Base-by-base conservation (phyloP, 2,888 invertebrate genomes). In the Morinoia aosen region DNA sequence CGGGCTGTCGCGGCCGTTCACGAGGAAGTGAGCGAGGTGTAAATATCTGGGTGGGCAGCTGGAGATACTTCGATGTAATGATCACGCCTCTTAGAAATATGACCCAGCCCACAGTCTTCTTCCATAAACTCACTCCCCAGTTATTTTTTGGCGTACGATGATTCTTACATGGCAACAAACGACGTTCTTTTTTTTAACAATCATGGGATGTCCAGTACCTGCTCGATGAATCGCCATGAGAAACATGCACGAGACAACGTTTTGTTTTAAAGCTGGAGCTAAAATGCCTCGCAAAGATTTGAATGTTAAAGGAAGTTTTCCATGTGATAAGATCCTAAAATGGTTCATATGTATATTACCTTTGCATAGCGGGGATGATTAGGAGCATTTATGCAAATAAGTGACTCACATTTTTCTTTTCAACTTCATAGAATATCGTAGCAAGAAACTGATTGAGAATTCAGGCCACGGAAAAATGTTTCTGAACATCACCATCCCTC, bases 1-100 rank as follows among this genome's bases (percentile, higher is more conserved):
- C n/a, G 11, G 93, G 48, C 93, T 93, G 93, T 93, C 93, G 33
- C 57, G 93, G 93, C 93, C 48, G n/a, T 93, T 93, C 93, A 93
- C 93, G 93, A 93, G 93, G 93, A 93, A 93, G 93, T 93, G 93
- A 57, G 93, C 93, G 93, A 93, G 93, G 93, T 93, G 93, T 93
- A 93, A 56, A 93, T 57, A 93, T 93, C 93, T 93, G 93, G 93
- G 93, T 93, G 93, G 93, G 57, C 93, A 57, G 40, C n/a, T 93
- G 33, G 33, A 57, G 93, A 57, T 56, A 93, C 93, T 56, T 57
- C 93, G 93, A 93, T 93, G 93, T 93, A 93, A 93, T 93, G 93
- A 93, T 93, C 93, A 93, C 93, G 93, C 57, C 57, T n/a, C 57
- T 48, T 10, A 93, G 93, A 93, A 93, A 93, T 93, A 93, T 57